Evolutionary conservation across 2,888 invertebrate species (phyloP).

Genomic region (Idaea aversata): DNA sequence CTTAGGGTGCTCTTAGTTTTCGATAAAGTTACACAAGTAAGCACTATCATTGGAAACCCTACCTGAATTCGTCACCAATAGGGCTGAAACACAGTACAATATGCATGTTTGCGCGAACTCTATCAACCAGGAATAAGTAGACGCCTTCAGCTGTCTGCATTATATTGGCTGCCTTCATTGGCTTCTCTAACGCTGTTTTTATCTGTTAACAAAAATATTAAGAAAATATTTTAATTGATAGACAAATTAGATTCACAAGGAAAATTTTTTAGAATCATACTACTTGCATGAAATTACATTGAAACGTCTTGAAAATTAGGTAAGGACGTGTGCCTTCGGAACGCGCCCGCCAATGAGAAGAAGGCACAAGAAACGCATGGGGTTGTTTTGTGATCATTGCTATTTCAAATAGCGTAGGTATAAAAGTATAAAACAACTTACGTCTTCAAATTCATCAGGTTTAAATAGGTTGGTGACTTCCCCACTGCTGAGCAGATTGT

Average conservation of each 20-base stretch:
- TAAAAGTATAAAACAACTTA: slow-evolving; percentile 62
- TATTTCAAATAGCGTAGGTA: too few relatives aligned
- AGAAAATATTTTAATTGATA: not conserved
- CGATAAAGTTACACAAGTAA: too few relatives aligned
- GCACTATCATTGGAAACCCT: slow-evolving; percentile 10
- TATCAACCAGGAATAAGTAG: slow-evolving; percentile 87
- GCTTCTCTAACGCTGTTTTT: slow-evolving; percentile 79
- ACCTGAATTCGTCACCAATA: slow-evolving; percentile 89
- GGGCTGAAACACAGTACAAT: slow-evolving; percentile 93
- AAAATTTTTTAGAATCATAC: too few relatives aligned
- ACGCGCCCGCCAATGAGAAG: too few relatives aligned
- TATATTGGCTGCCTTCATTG: slow-evolving; percentile 78
- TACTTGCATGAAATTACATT: too few relatives aligned
- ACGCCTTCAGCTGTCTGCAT: slow-evolving; percentile 84
- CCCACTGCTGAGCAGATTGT: slow-evolving; percentile 92
- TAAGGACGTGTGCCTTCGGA: too few relatives aligned
- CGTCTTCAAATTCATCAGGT: slow-evolving; percentile 93
- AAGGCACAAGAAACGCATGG: too few relatives aligned
- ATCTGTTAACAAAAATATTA: slow-evolving; percentile 65
- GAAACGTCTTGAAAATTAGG: too few relatives aligned
- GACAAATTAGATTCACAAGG: too few relatives aligned
- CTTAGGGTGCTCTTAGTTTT: too few relatives aligned
- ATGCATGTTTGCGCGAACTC: slow-evolving; percentile 88
- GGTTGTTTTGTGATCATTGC: too few relatives aligned
- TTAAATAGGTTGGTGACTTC: slow-evolving; percentile 94